A percentile compares a stretch with the other conserved stretches of the same genome.
These are phyloP conservation scores for Ibidorhyncha struthersii DNA, from an alignment of 2,113 vertebrate species.

Conservation along the genomic window DNA sequence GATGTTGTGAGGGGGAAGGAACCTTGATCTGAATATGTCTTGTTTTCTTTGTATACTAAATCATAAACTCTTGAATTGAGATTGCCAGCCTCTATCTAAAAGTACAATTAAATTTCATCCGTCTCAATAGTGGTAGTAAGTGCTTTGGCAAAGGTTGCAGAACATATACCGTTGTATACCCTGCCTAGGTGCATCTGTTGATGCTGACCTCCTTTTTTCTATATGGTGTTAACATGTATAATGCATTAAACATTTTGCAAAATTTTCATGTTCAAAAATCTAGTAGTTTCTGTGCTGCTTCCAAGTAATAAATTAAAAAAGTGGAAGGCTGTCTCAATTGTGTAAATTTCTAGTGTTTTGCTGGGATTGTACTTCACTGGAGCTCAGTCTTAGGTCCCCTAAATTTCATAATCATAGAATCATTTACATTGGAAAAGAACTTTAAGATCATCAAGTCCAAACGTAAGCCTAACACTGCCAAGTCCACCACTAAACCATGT, in stretches of 20 bases:
- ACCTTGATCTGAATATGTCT: background rate
- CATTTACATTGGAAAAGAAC: background rate
- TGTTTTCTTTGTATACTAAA: background rate
- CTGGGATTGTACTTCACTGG: background rate
- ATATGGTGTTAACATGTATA: background rate
- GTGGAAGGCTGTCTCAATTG: background rate
- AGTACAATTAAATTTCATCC: background rate
- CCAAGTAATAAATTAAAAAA: background rate
- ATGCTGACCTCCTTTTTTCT: background rate
- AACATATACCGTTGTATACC: background rate
- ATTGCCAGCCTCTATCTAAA: background rate
- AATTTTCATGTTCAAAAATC: background rate
- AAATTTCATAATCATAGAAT: background rate
- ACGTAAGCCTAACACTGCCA: background rate
- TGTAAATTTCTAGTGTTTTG: background rate
- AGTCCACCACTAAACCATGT: background rate
- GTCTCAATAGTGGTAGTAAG: background rate
- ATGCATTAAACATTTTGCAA: background rate
- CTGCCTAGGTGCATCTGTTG: background rate
- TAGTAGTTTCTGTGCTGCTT: background rate
- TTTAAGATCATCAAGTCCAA: background rate
- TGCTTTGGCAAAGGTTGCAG: background rate
- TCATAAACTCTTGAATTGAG: background rate
- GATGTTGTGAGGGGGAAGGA: fast-evolving
- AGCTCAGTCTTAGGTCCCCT: background rate